Conservation (phyloP, 2,888 invertebrate species). For the Trilocha varians region DNA sequence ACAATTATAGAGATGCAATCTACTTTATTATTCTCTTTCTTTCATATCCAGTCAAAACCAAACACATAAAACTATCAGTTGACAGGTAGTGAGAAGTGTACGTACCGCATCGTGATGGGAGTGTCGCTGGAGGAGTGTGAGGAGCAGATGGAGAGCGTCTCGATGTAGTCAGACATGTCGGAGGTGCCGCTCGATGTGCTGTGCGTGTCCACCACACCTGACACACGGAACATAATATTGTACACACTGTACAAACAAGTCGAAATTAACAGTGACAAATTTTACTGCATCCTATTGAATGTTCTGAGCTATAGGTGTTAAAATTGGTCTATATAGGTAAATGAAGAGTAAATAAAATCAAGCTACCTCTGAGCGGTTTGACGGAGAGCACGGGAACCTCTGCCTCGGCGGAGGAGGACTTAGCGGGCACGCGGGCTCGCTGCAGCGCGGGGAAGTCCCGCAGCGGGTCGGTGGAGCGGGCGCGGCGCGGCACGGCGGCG, state of each 20-base stretch:
- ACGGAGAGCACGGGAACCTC: slow-evolving; percentile 81
- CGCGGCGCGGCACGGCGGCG: slow-evolving; percentile 76
- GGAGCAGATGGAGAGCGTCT: slow-evolving; percentile 85
- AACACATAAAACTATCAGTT: too few species aligned
- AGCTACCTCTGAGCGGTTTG: slow-evolving; percentile 64
- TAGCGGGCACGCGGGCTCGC: slow-evolving; percentile 72
- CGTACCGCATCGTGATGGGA: slow-evolving; percentile 72
- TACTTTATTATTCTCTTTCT: too few species aligned
- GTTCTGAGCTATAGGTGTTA: too few species aligned
- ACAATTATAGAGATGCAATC: too few species aligned
- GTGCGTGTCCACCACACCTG: slow-evolving; percentile 75
- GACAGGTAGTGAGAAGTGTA: too few species aligned
- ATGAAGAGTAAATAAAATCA: too few species aligned
- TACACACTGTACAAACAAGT: not conserved
- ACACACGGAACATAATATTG: not conserved
- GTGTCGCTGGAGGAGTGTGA: slow-evolving; percentile 86
- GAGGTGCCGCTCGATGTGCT: slow-evolving; percentile 89
- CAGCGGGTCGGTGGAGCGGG: slow-evolving; percentile 78
- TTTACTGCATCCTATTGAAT: too few species aligned
- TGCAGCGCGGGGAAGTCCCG: slow-evolving; percentile 73
- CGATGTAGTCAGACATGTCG: slow-evolving; percentile 91
- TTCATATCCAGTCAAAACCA: too few species aligned
- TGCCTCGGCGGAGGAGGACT: slow-evolving; percentile 83
- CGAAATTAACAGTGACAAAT: not conserved
- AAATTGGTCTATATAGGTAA: too few species aligned